Conservation (phyloP, 2,113 vertebrate genomes). For the Beaufortia kweichowensis region DNA sequence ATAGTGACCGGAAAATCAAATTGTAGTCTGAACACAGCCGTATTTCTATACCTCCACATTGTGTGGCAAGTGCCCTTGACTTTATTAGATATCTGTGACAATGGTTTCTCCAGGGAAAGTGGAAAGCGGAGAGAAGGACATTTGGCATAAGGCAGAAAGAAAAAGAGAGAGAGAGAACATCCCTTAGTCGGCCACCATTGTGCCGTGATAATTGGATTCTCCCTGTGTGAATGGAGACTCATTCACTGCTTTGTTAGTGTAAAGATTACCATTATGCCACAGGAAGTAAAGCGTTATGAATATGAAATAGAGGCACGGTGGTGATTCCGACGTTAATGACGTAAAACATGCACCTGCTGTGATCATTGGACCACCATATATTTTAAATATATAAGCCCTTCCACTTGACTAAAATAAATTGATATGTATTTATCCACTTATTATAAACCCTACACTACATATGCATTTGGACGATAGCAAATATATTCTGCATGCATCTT, state of each 20-base stretch:
- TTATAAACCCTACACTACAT: not conserved
- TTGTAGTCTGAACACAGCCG: not conserved
- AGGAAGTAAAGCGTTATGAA: constrained; percentile 67
- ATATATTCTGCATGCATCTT: not conserved
- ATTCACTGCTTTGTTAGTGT: constrained; percentile 46
- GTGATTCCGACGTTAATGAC: constrained; percentile 10
- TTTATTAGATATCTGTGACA: constrained; percentile 60
- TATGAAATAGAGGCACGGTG: constrained; percentile 61
- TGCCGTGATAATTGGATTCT: constrained; percentile 73
- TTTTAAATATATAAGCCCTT: too few species aligned
- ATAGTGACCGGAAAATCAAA: not conserved
- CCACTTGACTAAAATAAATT: not conserved
- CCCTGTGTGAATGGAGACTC: constrained; percentile 58
- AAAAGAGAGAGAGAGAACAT: constrained; percentile 59
- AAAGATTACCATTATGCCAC: constrained; percentile 56
- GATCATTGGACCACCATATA: not conserved
- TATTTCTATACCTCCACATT: constrained; percentile 23
- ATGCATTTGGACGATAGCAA: not conserved
- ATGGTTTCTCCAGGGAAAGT: constrained; percentile 42
- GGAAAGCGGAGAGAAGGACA: constrained; percentile 30
- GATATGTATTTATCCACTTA: too few species aligned
- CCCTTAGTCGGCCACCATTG: constrained; percentile 65
- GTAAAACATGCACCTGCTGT: not conserved
- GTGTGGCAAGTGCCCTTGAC: constrained; percentile 58
- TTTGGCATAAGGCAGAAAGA: constrained; percentile 17